Evolutionary conservation across 2,888 invertebrate genomes (phyloP).

Genomic region (Melieria omissa): DNA sequence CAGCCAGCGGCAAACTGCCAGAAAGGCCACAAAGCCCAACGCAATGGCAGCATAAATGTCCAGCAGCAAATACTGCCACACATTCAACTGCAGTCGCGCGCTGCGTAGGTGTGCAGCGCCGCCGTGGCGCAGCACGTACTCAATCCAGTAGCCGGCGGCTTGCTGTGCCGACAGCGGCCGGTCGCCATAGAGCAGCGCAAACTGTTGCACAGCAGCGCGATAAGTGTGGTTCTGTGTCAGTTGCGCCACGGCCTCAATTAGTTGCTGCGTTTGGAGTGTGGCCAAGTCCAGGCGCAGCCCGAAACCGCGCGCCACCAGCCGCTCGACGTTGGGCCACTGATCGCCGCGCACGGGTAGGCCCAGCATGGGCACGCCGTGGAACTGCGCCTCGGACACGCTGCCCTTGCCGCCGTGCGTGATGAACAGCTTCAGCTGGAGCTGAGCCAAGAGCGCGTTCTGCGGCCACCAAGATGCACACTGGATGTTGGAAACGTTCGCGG

Average conservation of each 20-base stretch:
- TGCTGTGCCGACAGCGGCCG: constrained; percentile 68
- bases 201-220: constrained; percentile 54
- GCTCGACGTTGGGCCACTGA: constrained; percentile 80
- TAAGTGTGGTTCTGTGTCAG: constrained; percentile 48
- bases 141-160: constrained; percentile 70
- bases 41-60: constrained; percentile 61
- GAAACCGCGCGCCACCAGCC: constrained; percentile 74
- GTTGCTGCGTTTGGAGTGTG: constrained; percentile 34
- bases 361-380: constrained; percentile 80
- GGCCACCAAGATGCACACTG: constrained; percentile 65
- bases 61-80: constrained; percentile 66
- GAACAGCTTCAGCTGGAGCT: constrained; percentile 72
- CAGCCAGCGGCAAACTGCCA: constrained; percentile 14
- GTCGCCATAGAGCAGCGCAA: constrained; percentile 68
- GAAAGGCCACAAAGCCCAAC: background rate
- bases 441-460: constrained; percentile 80
- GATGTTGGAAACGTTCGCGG: constrained; percentile 54
- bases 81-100: constrained; percentile 65
- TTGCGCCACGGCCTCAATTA: constrained; percentile 43
- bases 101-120: constrained; percentile 69
- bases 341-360: constrained; percentile 82
- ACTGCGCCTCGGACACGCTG: constrained; percentile 81
- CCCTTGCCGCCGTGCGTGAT: constrained; percentile 71
- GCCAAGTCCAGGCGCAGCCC: constrained; percentile 46
- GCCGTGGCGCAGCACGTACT: constrained; percentile 70